A percentile compares a stretch with the other conserved stretches of the same genome.
These are phyloP conservation scores for Drosophila neocordata DNA, from an alignment of 1,140 invertebrate species.

Conservation along the genomic window DNA sequence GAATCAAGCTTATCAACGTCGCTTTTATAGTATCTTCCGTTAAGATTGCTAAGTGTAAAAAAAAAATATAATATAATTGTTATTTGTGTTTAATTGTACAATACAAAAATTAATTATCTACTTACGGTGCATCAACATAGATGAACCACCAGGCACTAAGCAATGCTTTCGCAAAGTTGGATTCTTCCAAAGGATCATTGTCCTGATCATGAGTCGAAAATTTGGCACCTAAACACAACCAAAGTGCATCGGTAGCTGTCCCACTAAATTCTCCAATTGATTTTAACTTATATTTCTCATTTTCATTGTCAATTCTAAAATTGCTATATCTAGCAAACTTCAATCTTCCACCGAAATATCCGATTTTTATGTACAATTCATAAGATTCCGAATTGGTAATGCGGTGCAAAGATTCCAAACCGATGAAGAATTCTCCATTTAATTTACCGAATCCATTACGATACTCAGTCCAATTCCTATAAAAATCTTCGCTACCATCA, in stretches of 20 bases:
- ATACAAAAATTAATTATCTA: not conserved
- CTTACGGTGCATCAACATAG: constrained; percentile 6
- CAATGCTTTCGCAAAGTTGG: constrained; percentile 15
- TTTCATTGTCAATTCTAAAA: constrained; percentile 34
- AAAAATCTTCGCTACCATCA: too few species aligned
- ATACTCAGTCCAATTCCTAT: too few species aligned
- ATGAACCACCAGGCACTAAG: constrained; percentile 42
- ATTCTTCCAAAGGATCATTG: constrained; percentile 13
- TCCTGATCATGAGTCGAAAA: not conserved
- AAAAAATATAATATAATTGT: not conserved
- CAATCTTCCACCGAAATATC: not conserved
- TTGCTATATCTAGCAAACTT: constrained; percentile 41
- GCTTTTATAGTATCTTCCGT: constrained; percentile 17
- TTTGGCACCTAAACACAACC: not conserved
- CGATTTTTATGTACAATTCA: constrained; percentile 21
- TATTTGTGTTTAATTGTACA: not conserved
- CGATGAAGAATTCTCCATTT: too few species aligned
- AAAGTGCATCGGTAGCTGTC: not conserved
- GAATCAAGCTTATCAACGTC: not conserved
- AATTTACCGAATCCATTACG: too few species aligned
- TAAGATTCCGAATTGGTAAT: too few species aligned
- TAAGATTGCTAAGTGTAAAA: constrained; percentile 16
- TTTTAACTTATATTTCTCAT: constrained; percentile 18
- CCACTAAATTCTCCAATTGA: constrained; percentile 11
- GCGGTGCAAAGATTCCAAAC: too few species aligned